Conservation (phyloP, 2,797 vertebrate genomes). For the Morelia viridis region DNA sequence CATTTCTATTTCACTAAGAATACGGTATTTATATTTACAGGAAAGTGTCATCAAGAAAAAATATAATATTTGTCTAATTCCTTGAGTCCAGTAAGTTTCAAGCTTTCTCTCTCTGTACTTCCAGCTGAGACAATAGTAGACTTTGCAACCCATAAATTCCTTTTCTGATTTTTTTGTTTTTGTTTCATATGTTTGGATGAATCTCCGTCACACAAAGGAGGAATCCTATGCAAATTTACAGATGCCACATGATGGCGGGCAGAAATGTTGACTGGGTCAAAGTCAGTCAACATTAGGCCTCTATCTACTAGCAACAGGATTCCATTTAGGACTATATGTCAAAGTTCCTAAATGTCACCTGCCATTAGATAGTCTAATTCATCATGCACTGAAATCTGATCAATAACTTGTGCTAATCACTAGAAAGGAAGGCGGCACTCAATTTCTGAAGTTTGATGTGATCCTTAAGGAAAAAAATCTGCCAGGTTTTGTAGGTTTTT, state of each 20-base stretch:
- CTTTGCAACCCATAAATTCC: not conserved
- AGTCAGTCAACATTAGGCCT: not conserved
- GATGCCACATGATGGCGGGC: not conserved
- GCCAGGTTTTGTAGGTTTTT: not conserved
- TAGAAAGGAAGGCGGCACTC: accelerated
- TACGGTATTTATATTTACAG: not conserved
- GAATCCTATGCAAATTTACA: not conserved
- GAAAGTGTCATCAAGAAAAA: not conserved
- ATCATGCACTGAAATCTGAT: not conserved
- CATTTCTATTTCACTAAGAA: not conserved
- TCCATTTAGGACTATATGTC: not conserved
- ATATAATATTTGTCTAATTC: not conserved
- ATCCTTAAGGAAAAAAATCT: not conserved
- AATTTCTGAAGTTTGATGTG: not conserved
- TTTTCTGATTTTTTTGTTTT: not conserved
- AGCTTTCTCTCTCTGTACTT: not conserved
- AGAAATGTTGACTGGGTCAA: not conserved
- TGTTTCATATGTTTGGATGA: not conserved
- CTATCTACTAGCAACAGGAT: not conserved
- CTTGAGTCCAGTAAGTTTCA: not conserved
- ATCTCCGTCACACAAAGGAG: not conserved
- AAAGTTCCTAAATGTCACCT: slow-evolving; percentile 7
- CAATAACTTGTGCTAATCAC: not conserved
- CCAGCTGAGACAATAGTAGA: not conserved
- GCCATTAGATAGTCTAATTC: not conserved